Evolutionary conservation across 2,797 vertebrate species (phyloP), one percentile per base, ranked within the genome.

Genomic region (Ispidina lecontei): DNA sequence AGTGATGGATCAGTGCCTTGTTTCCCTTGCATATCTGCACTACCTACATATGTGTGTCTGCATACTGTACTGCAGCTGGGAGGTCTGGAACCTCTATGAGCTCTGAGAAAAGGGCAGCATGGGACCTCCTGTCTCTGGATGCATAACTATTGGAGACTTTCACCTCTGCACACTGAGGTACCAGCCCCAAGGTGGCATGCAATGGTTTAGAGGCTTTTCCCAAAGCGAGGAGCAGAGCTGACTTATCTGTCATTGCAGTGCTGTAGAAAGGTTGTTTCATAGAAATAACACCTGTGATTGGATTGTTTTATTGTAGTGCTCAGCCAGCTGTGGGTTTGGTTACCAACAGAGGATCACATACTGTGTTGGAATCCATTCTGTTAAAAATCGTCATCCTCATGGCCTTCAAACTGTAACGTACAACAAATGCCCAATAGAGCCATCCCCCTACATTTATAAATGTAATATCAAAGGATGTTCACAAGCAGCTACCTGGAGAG

Each of bases 381-480:
- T 94, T 75, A 93, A 71, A 68, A 96, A 97, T 37, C 80, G 41
- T 31, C 96, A 28, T 4, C 7, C 69, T 14, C 97, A 72, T 26
- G 93, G 96, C 26, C 95, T 98, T 63, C 96, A 70, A 79, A 84
- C 97, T 46, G 35, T 94, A 29, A 68, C 19, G 0, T 98, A 97
- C 80, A 82, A 7, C 69, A 91, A 97, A 22, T 99, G 99, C 93
- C 98, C 97, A 0, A 89, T 98, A 62, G 94, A 97, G 16, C 97
- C 96, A 60, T 98, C 98, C 37, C 85, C 96, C 3, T 93, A 97
- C 76, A 93, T 86, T 64, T 96, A 97, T 76, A 98, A 96, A 15
- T 99, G 99, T 52, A 96, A 97, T 70, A 76, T 98, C 59, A 94
- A 83, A 31, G 97, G 96, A 65, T 99, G 99, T 69, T 96, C 97